phyloP scores from a whole-genome alignment of 2,888 invertebrate genomes.

The Oscheius sp. region DNA sequence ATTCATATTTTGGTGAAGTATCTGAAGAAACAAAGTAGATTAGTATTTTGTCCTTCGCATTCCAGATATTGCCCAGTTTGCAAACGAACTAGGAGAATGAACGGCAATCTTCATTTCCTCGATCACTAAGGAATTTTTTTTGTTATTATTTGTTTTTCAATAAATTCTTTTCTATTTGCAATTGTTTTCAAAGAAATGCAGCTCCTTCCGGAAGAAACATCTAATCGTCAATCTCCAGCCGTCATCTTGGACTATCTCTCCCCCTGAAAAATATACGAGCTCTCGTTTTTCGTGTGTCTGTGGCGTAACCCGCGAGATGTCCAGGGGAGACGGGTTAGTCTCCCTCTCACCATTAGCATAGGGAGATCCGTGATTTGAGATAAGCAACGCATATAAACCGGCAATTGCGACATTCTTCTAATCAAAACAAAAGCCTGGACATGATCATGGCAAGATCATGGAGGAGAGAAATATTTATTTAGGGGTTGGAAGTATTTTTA shows the following conservation, averaged over 20 bases:
- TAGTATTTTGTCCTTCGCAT: no score
- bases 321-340: constrained; percentile 6
- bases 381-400: constrained; percentile 9
- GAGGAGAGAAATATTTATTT: not conserved
- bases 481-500: no score
- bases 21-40: no score
- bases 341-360: constrained; percentile 18
- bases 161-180: no score
- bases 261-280: not conserved
- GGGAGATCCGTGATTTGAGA: constrained; percentile 21
- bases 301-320: constrained; percentile 13
- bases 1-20: no score
- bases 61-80: no score
- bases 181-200: no score
- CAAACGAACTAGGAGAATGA: no score
- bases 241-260: not conserved
- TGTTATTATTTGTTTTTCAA: no score
- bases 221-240: not conserved
- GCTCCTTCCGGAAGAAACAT: not conserved
- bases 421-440: constrained; percentile 18
- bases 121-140: no score
- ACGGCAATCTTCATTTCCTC: no score
- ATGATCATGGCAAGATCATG: not conserved
- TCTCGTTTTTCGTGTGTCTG: constrained; percentile 12
- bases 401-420: constrained; percentile 26